These are phyloP conservation scores for Anniella stebbinsi DNA, from an alignment of 2,797 vertebrate genomes.

Conservation along the genomic window DNA sequence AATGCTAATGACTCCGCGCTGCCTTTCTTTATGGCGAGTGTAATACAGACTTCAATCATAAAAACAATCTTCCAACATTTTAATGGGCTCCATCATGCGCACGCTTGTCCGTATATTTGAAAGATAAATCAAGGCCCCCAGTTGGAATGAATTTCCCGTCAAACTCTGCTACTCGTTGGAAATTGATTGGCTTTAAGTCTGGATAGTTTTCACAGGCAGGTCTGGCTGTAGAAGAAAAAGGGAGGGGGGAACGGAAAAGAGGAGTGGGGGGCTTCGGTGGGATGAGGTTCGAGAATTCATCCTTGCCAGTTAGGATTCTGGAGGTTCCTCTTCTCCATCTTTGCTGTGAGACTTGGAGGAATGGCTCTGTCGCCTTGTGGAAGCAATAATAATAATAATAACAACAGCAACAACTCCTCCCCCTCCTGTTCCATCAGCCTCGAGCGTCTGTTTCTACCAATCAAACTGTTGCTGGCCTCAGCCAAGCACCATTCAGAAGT, in stretches of 20 bases:
- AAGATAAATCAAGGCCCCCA: constrained; percentile 81
- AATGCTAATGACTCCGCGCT: constrained; percentile 83
- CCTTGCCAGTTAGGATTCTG: not conserved
- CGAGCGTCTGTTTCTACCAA: not conserved
- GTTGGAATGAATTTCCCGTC: constrained; percentile 82
- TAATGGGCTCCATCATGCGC: constrained; percentile 84
- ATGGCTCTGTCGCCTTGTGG: not conserved
- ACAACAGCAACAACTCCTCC: not conserved
- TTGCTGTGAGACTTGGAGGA: not conserved
- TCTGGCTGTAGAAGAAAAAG: constrained; percentile 45
- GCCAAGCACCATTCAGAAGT: not conserved
- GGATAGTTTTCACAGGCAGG: constrained; percentile 44
- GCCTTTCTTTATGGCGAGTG: constrained; percentile 83
- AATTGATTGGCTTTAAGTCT: constrained; percentile 70
- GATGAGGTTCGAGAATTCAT: not conserved
- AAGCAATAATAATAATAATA: not conserved
- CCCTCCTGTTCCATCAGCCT: not conserved
- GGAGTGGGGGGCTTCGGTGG: not conserved
- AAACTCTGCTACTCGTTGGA: constrained; percentile 79
- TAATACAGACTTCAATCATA: constrained; percentile 85
- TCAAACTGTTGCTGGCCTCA: not conserved
- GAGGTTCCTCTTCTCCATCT: not conserved
- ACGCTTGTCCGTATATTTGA: constrained; percentile 82
- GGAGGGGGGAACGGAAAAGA: constrained; percentile 3
- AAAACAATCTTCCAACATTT: constrained; percentile 84